phyloP scores from a whole-genome alignment of 1,140 invertebrate species.

The Tribolium madens region DNA sequence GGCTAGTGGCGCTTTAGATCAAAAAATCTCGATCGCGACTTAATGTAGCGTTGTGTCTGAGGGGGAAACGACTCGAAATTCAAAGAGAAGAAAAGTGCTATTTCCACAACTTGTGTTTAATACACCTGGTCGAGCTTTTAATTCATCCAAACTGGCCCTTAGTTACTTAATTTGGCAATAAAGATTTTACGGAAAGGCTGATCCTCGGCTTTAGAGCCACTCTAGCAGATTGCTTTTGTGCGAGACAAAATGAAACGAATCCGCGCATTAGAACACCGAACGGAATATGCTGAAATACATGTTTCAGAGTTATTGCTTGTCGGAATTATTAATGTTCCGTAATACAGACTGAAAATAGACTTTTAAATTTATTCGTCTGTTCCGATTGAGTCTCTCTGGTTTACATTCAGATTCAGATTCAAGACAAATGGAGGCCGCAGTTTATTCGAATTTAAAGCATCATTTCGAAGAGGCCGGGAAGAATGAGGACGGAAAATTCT shows the following conservation, averaged over 20 bases:
- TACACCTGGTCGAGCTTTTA: no score
- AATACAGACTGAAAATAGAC: conserved; percentile 60
- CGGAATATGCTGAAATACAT: conserved; percentile 58
- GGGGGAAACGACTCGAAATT: conserved; percentile 2
- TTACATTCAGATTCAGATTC: conserved; percentile 52
- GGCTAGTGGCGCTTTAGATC: not conserved
- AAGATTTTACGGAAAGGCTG: conserved; percentile 18
- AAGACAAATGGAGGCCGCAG: conserved; percentile 50
- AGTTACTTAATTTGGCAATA: conserved; percentile 7
- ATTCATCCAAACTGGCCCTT: not conserved
- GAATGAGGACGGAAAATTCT: conserved; percentile 25
- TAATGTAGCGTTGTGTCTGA: conserved; percentile 13
- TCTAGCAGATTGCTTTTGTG: conserved; percentile 50
- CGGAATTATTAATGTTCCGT: conserved; percentile 60
- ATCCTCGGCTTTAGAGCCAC: conserved; percentile 45
- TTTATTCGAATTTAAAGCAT: conserved; percentile 40
- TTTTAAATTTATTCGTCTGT: conserved; percentile 59
- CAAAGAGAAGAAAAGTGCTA: not conserved
- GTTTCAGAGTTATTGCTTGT: conserved; percentile 59
- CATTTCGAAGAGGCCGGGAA: conserved; percentile 12
- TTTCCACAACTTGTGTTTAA: not conserved
- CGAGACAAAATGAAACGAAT: conserved; percentile 45
- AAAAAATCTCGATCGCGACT: conserved; percentile 38
- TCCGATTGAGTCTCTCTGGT: conserved; percentile 52
- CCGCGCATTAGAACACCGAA: conserved; percentile 48